Evolutionary conservation across 2,888 invertebrate species (phyloP).

Genomic region (Polydrusus cervinus): DNA sequence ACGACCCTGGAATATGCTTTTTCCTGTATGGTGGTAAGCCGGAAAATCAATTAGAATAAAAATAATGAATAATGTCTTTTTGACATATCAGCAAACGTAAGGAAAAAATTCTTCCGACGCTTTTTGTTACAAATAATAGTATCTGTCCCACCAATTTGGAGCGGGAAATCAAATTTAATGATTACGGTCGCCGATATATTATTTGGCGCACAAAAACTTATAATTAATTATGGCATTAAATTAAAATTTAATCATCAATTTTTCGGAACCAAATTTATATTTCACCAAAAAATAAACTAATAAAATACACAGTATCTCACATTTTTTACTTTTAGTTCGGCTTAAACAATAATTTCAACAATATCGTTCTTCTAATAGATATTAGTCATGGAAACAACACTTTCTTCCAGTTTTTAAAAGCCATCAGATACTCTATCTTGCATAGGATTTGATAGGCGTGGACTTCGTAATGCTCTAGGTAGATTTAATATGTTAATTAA

Average conservation of each 20-base stretch:
- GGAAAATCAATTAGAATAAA: neutral
- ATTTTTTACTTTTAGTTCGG: constrained; percentile 22
- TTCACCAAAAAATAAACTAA: constrained; percentile 38
- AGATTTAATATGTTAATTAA: constrained; percentile 36
- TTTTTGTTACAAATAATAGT: constrained; percentile 36
- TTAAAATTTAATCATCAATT: constrained; percentile 53
- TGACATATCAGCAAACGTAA: neutral
- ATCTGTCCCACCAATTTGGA: constrained; percentile 34
- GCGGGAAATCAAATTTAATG: constrained; percentile 50
- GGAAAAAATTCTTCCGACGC: neutral
- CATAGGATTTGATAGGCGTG: neutral
- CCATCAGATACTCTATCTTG: neutral
- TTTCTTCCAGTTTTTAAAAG: constrained; percentile 1
- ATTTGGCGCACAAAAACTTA: constrained; percentile 32
- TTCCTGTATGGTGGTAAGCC: constrained; percentile 9
- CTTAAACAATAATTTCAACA: constrained; percentile 30
- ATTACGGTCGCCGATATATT: constrained; percentile 32
- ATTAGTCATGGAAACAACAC: constrained; percentile 27
- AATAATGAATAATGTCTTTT: neutral
- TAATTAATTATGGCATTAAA: constrained; percentile 55
- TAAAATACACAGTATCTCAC: constrained; percentile 31
- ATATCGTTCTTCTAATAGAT: constrained; percentile 13
- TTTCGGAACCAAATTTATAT: constrained; percentile 48
- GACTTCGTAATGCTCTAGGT: constrained; percentile 10
- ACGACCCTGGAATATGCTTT: constrained; percentile 51